Base-by-base conservation (phyloP, 2,797 vertebrate species). In the Typhlichthys eigenmanni region DNA sequence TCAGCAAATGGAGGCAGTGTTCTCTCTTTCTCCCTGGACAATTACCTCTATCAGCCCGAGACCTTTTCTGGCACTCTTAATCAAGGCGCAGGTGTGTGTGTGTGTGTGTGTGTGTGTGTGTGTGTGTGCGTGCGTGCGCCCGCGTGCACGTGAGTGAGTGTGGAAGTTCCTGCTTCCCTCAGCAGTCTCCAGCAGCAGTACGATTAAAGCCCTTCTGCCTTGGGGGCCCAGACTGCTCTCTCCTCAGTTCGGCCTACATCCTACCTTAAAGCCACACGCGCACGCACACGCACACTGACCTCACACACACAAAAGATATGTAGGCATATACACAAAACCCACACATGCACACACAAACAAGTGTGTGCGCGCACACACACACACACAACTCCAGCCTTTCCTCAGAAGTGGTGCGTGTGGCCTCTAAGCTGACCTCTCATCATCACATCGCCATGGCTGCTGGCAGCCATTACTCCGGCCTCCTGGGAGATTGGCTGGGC, bases 171-270 rank as follows among this genome's bases (percentile, higher is more conserved):
- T 87, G 91, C 88, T 66, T 2, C 70, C 82, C 87, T 91, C 88
- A 90, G 89, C 91, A 88, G 67, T 90, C 84, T 86, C 58, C 16
- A 58, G 69, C 56, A 66, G 67, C 87, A 91, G 91, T 91, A 88
- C 73, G 86, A 91, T 92, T 92, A 92, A 75, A 85, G 83, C 60
- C 69, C 66, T 66, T 86, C 79, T 83, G 81, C 85, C 66, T 69
- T 62, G 68, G 82, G 76, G 82, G 78, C 82, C 72, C 19, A 16
- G 69, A 58, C 71, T 68, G 63, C 58, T 72, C 50, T 61, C 48
- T 60, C 48, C 63, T 64, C 64, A 56, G 61, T 17, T 4, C 34
- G 76, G 63, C 61, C 72, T 68, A 13, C 10, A 71, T 73, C 68
- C 76, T 73, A 77, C 81, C 83, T 79, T 72, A 74, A 79, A 85